Conservation (phyloP, 2,888 invertebrate species). For the Amphipyra tragopoginis region DNA sequence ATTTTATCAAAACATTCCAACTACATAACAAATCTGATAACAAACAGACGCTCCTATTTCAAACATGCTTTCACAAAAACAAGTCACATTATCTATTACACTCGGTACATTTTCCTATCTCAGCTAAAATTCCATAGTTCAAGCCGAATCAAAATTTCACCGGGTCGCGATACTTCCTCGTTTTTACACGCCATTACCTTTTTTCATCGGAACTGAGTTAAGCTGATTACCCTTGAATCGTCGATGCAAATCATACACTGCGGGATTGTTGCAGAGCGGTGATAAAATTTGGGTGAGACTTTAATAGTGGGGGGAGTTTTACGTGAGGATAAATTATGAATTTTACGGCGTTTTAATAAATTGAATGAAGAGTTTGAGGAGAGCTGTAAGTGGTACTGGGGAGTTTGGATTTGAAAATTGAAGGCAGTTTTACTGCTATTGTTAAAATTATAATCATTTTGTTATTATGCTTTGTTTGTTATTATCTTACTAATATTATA, state of each 20-base stretch:
- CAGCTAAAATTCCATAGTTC: constrained; percentile 35
- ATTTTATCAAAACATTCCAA: constrained; percentile 20
- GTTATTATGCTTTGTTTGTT: too few species aligned
- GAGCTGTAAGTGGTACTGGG: constrained; percentile 3
- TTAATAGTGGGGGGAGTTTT: constrained; percentile 39
- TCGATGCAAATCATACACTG: constrained; percentile 70
- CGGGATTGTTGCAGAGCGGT: constrained; percentile 53
- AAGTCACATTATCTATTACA: background rate
- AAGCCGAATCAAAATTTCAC: constrained; percentile 52
- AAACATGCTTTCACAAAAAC: constrained; percentile 23
- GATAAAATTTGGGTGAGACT: constrained; percentile 47
- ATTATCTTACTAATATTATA: too few species aligned
- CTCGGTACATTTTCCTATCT: constrained; percentile 22
- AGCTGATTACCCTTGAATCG: constrained; percentile 79
- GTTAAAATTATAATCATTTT: background rate
- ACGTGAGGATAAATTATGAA: constrained; percentile 40
- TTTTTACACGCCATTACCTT: constrained; percentile 81
- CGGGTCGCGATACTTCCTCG: constrained; percentile 54
- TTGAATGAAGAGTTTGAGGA: constrained; percentile 25
- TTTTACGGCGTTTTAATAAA: constrained; percentile 48
- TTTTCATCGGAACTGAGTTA: constrained; percentile 78
- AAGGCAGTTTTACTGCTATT: background rate
- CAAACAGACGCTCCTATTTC: constrained; percentile 12
- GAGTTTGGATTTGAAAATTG: background rate
- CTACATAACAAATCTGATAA: constrained; percentile 18